A percentile compares a stretch with the other conserved stretches of the same genome.
These are phyloP conservation scores for Aphis craccivora DNA, from an alignment of 1,140 invertebrate species.

Conservation along the genomic window DNA sequence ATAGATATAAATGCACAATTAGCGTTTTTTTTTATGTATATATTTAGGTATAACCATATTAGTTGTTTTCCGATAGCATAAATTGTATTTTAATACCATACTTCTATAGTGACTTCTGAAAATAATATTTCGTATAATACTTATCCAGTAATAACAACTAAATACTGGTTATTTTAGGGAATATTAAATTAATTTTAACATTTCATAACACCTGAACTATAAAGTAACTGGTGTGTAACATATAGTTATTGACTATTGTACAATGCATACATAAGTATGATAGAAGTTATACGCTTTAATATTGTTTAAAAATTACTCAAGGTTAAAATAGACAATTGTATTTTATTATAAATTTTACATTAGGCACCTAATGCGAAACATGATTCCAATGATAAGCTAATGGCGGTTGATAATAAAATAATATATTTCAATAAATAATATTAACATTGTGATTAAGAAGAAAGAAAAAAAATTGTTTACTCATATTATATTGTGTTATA, in stretches of 20 bases:
- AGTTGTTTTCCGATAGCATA: background rate
- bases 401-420: background rate
- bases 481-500: background rate
- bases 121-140: too few species aligned
- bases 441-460: background rate
- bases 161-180: background rate
- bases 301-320: background rate
- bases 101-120: too few species aligned
- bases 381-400: background rate
- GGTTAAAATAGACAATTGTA: background rate
- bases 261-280: background rate
- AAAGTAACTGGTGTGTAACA: background rate
- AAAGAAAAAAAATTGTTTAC: background rate
- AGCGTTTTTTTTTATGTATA: background rate
- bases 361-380: background rate
- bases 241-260: background rate
- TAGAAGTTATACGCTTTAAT: background rate
- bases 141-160: too few species aligned
- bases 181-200: background rate
- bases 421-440: conserved; percentile 19
- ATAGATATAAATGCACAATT: background rate
- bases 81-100: background rate
- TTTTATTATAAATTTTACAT: background rate
- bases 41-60: background rate
- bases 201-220: background rate